Percentiles rank a stretch among this genome's conserved stretches.
phyloP scores from a whole-genome alignment of 2,888 invertebrate genomes.

The Erynnis tages region DNA sequence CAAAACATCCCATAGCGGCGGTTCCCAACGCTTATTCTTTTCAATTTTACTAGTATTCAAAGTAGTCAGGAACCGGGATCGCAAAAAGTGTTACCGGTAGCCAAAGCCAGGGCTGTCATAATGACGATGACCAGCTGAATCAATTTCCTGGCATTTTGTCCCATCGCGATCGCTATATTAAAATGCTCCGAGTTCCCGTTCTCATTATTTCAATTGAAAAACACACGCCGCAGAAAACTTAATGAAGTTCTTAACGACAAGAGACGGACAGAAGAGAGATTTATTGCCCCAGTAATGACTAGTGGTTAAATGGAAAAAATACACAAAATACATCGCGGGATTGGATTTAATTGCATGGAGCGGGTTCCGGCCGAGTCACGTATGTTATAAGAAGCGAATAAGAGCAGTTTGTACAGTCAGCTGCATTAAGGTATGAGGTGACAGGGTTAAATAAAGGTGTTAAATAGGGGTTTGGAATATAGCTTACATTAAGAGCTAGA shows the following conservation, averaged over 20 bases:
- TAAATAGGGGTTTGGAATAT: too few species aligned
- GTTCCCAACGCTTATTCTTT: too few species aligned
- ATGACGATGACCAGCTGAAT: conserved; percentile 42
- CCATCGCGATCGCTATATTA: conserved; percentile 54
- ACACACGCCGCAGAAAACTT: conserved; percentile 54
- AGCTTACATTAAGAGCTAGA: too few species aligned
- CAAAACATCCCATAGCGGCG: too few species aligned
- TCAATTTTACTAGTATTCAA: too few species aligned
- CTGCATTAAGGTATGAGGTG: too few species aligned
- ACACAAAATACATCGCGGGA: conserved; percentile 40
- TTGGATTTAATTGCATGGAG: conserved; percentile 42
- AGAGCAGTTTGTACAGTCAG: too few species aligned
- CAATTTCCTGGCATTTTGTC: conserved; percentile 57
- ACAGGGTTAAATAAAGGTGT: too few species aligned
- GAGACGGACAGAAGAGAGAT: conserved; percentile 60
- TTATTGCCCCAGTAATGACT: conserved; percentile 71
- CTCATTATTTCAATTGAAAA: conserved; percentile 62
- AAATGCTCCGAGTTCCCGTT: conserved; percentile 55
- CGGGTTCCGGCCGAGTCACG: conserved; percentile 35
- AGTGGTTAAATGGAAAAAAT: conserved; percentile 51
- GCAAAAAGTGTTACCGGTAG: conserved; percentile 2
- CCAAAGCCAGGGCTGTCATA: background rate
- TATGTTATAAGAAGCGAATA: conserved; percentile 35
- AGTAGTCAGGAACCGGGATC: background rate
- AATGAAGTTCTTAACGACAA: conserved; percentile 74